phyloP scores from a whole-genome alignment of 1,140 invertebrate species.

The Drosophila insularis region DNA sequence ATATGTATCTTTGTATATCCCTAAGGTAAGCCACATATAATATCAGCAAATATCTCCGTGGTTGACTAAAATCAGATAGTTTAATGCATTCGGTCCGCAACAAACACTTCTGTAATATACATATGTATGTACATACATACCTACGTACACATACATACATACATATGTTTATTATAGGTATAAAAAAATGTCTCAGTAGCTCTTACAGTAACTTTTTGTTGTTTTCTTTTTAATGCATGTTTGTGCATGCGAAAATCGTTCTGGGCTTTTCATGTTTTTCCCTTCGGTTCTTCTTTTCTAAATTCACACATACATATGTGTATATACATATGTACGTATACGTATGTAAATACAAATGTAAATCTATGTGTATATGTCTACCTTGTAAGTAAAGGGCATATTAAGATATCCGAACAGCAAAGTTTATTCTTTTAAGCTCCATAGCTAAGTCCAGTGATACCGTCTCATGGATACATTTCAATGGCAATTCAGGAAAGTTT shows the following conservation, averaged over 20 bases:
- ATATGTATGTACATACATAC: not conserved
- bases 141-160: not conserved
- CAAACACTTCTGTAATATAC: not conserved
- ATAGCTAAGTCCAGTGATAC: too few relatives aligned
- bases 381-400: too few relatives aligned
- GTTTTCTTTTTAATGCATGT: conserved; percentile 4
- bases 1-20: not conserved
- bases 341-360: not conserved
- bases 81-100: not conserved
- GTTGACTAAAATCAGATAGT: not conserved
- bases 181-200: not conserved
- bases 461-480: too few relatives aligned
- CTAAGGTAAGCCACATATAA: not conserved
- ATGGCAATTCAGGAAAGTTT: not conserved
- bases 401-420: too few relatives aligned
- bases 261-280: not conserved
- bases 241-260: not conserved
- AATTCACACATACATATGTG: not conserved
- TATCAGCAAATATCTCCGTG: not conserved
- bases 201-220: not conserved
- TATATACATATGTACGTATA: not conserved
- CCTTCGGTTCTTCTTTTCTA: not conserved
- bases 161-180: not conserved
- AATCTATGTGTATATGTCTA: not conserved
- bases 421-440: too few relatives aligned